Conservation (phyloP, 2,113 vertebrate genomes). For the Datnioides undecimradiatus region DNA sequence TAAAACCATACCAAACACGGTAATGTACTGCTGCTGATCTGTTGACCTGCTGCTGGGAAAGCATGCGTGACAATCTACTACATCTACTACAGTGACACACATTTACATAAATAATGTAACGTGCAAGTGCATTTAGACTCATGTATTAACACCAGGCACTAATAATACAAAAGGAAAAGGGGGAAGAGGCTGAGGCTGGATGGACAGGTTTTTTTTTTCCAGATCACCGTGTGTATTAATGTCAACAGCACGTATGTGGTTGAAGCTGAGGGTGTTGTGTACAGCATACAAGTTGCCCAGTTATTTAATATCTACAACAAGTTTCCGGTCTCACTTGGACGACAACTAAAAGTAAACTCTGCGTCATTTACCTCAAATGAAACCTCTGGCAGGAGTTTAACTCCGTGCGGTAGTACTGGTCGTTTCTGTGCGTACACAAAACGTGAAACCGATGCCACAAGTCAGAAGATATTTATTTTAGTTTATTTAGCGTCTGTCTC, state of each 20-base stretch:
- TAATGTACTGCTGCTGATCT: background rate
- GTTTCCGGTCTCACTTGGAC: background rate
- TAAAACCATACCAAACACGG: conserved; percentile 50
- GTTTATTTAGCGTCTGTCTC: conserved; percentile 21
- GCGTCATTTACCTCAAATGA: background rate
- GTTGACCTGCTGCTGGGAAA: background rate
- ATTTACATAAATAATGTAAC: conserved; percentile 16
- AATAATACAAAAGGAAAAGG: background rate
- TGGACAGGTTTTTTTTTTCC: conserved; percentile 14
- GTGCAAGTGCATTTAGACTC: background rate
- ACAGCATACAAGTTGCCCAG: too few species aligned
- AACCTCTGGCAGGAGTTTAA: background rate
- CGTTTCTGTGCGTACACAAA: background rate
- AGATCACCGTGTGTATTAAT: conserved; percentile 1
- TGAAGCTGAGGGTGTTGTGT: conserved; percentile 22
- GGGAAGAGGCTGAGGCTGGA: conserved; percentile 8
- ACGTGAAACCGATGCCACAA: background rate
- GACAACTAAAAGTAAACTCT: background rate
- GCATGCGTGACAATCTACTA: background rate
- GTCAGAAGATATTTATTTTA: conserved; percentile 25
- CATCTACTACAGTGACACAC: background rate
- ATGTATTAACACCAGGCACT: too few species aligned
- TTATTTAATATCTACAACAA: too few species aligned
- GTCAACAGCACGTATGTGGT: background rate
- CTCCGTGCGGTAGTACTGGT: background rate